Evolutionary conservation across 2,113 vertebrate genomes (phyloP), one percentile per base, ranked within the genome.

Genomic region (Ia io): DNA sequence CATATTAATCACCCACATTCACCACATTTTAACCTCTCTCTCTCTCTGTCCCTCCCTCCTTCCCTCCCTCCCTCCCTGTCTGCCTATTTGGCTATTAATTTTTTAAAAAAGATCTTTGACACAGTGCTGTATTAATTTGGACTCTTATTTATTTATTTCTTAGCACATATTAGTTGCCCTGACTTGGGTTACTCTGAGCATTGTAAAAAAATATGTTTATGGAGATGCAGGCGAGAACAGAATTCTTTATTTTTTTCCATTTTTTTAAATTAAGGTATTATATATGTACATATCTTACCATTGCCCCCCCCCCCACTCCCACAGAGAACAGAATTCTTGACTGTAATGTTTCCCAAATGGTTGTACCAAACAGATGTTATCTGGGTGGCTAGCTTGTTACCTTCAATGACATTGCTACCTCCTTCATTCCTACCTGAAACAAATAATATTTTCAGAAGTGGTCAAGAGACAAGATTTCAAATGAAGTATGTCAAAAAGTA

Each of bases 401-500:
- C 6, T 86, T 71, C 44, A 69, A 10, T 90, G 61, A 47, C 8
- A 53, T 42, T 18, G 44, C 67, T 73, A 82, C 20, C 14, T 85
- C 67, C 28, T 83, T 78, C 78, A 42, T 90, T 73, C 12, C 6
- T 90, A 49, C 44, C 37, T 73, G 53, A 91, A 78, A 91, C 47
- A 95, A 91, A 86, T 74, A 32, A 42, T 78, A 47, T 69, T 83
- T 93, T 93, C 42, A 93, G 84, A 47, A 86, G 56, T 67, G 1
- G 3, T 91, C 30, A 78, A 67, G 65, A 95, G 61, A 82, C 16
- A 86, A 91, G 83, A 93, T 61, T 88, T 56, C n/a, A 92, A 90
- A 51, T 78, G 37, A 93, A 74, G 23, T 30, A 69, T 87, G 67
- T 91, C 30, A 78, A 84, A 95, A 77, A 70, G 20, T 40, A 42